These are phyloP conservation scores for Pterobdella sp. DNA, from an alignment of 2,888 invertebrate genomes.

Conservation along the genomic window DNA sequence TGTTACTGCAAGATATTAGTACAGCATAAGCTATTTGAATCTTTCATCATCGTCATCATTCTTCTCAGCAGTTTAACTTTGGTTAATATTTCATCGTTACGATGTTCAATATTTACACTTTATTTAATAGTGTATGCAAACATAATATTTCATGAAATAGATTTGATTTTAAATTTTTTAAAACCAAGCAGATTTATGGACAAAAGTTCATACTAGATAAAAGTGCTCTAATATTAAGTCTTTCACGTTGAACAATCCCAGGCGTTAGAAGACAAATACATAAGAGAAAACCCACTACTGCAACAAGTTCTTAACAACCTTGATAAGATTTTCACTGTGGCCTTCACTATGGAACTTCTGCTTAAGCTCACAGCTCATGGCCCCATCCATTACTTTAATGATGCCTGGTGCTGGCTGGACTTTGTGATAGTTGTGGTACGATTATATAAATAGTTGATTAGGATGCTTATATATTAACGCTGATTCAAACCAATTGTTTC, in stretches of 20 bases:
- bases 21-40: slow-evolving; percentile 98
- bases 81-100: slow-evolving; percentile 55
- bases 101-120: background rate
- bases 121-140: background rate
- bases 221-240: background rate
- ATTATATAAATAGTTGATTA: background rate
- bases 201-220: background rate
- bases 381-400: slow-evolving; percentile 91
- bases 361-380: slow-evolving; percentile 96
- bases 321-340: slow-evolving; percentile 95
- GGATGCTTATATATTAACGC: no score
- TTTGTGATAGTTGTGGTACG: slow-evolving; percentile 96
- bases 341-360: slow-evolving; percentile 97
- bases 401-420: slow-evolving; percentile 99
- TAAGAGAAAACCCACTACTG: slow-evolving; percentile 77
- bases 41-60: slow-evolving; percentile 97
- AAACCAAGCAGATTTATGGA: background rate
- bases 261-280: slow-evolving; percentile 75
- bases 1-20: slow-evolving; percentile 87
- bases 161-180: background rate
- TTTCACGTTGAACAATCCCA: slow-evolving; percentile 12
- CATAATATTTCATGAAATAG: background rate
- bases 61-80: slow-evolving; percentile 91
- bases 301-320: slow-evolving; percentile 55
- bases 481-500: no score